Base-by-base conservation (phyloP, 2,113 vertebrate genomes). In the Paralichthys olivaceus region DNA sequence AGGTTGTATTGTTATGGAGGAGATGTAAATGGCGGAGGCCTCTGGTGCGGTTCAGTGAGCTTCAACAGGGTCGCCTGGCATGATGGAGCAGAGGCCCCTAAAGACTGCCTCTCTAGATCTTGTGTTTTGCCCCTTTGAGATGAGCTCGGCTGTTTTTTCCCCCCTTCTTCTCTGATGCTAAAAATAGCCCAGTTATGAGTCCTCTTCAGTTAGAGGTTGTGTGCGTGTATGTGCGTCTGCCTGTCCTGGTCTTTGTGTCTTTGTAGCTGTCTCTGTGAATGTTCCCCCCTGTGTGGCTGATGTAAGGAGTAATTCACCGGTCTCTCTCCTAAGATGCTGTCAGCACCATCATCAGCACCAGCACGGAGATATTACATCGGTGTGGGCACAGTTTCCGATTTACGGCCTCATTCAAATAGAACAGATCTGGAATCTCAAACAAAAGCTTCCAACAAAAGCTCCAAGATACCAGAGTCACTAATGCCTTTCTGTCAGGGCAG, bases 131-230 rank as follows among this genome's bases (percentile, higher is more conserved):
- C 85, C 75, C 57, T 65, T 58, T 73, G 76, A 81, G 68, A 79
- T 72, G 71, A 85, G 72, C 64, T 11, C 22, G 64, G 37, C 84
- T 58, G 55, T 73, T 67, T 68, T 78, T 60, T 72, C 51, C 56
- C 69, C 62, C 40, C 60, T 69, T 68, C 66, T 68, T 59, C 70
- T 85, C 75, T 63, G 45, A 70, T 29, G 80, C 87, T 90, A 90
- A 85, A 91, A 93, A 92, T 91, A 91, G 80, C 71, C 32, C 51
- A 23, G 81, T 82, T 86, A 75, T 83, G 81, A 87, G 62, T 71
- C 72, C 75, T 75, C 56, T 64, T 69, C 75, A 74, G 65, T 56
- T 55, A 22, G 67, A 82, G 87, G 12, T 28, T 87, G 69, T 81
- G 75, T 79, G 69, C 69, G 59, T 83, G 1, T 20, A 32, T 77